Percentiles rank a stretch among this genome's conserved stretches.
Evolutionary conservation across 2,888 invertebrate species (phyloP).

Genomic region (Aspidiotus destructor): DNA sequence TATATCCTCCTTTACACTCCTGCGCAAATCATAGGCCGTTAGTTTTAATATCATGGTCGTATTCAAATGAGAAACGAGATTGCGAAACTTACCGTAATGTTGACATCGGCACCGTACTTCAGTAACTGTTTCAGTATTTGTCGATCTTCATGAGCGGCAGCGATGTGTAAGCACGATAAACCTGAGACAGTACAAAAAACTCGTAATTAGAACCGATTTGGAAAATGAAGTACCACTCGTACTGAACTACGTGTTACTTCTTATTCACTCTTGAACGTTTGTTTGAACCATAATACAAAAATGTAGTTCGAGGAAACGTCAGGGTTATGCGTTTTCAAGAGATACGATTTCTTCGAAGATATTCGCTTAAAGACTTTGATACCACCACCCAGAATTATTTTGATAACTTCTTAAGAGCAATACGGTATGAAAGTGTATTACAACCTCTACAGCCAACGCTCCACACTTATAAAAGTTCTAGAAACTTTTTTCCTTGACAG

Average conservation of each 20-base stretch:
- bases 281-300: no score
- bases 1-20: slow-evolving; percentile 24
- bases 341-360: no score
- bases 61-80: background rate
- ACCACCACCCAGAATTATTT: no score
- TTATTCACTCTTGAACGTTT: no score
- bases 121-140: slow-evolving; percentile 10
- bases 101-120: slow-evolving; percentile 12
- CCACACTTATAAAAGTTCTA: no score
- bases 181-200: slow-evolving; percentile 4
- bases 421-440: no score
- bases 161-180: slow-evolving; percentile 21
- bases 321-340: no score
- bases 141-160: slow-evolving; percentile 4
- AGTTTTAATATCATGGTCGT: background rate
- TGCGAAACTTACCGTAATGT: slow-evolving; percentile 9
- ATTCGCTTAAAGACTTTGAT: no score
- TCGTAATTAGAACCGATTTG: background rate
- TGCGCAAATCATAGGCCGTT: background rate
- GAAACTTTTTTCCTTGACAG: no score
- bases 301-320: no score
- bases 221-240: background rate
- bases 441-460: no score
- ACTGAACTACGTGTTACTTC: slow-evolving; percentile 5
- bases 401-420: no score